Evolutionary conservation across 2,113 vertebrate genomes (phyloP).

Genomic region (Psilopsiagon aymara): DNA sequence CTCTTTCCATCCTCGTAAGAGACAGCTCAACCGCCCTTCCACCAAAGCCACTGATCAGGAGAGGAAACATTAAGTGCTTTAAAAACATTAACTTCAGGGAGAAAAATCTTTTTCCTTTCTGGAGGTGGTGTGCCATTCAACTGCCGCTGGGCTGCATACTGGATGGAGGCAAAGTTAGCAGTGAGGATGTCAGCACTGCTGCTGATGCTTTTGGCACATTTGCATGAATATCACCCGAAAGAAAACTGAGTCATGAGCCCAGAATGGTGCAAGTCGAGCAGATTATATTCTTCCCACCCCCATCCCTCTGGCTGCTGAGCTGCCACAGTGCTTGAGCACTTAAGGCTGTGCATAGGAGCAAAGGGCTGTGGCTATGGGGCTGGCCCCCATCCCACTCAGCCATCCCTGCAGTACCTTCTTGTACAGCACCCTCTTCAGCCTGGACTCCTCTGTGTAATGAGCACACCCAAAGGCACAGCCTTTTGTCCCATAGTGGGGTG

Average conservation of each 20-base stretch:
- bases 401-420: neutral
- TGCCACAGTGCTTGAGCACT: neutral
- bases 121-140: neutral
- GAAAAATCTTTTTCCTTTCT: neutral
- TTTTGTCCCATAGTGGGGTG: accelerated
- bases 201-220: neutral
- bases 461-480: neutral
- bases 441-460: neutral
- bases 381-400: neutral
- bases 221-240: neutral
- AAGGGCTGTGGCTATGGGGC: neutral
- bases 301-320: neutral
- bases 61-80: neutral
- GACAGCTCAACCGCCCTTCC: neutral
- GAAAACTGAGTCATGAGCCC: neutral
- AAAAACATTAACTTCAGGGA: neutral
- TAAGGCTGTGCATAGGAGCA: accelerated
- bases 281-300: neutral
- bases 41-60: neutral
- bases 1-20: neutral
- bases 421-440: neutral
- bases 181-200: neutral
- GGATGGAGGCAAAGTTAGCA: neutral
- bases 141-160: accelerated
- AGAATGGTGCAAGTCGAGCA: neutral